phyloP scores from a whole-genome alignment of 2,797 vertebrate species.

The Chrosomus eos region DNA sequence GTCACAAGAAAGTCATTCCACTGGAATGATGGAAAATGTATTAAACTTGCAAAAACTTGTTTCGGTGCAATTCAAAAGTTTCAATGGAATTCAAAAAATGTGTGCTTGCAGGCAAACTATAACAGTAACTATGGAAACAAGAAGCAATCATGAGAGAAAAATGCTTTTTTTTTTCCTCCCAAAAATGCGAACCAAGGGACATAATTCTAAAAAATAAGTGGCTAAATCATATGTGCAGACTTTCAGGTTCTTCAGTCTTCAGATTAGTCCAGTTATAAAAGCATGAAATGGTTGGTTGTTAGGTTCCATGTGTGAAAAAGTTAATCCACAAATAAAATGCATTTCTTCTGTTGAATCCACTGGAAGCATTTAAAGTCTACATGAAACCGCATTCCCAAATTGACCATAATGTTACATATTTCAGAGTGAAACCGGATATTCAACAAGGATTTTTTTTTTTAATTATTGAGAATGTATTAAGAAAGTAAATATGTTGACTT shows the following conservation, averaged over 20 bases:
- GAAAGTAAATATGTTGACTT: not conserved
- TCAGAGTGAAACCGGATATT: not conserved
- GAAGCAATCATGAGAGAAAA: constrained; percentile 16
- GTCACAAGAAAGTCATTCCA: constrained; percentile 14
- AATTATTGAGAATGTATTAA: not conserved
- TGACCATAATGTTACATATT: not conserved
- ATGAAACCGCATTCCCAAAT: not conserved
- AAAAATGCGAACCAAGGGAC: not conserved
- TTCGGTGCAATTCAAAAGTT: constrained; percentile 9
- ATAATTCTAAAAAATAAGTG: not conserved
- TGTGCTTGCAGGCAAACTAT: not conserved
- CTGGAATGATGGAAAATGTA: constrained; percentile 10
- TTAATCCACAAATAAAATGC: not conserved
- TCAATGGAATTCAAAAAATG: constrained; percentile 3
- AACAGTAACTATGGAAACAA: constrained; percentile 20
- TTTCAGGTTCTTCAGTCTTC: not conserved
- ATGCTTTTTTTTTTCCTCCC: not conserved
- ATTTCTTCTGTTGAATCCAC: not conserved
- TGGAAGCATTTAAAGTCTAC: not conserved
- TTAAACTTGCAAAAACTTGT: constrained; percentile 3
- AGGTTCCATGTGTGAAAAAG: not conserved
- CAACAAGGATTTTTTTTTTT: not conserved
- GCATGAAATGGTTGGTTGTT: not conserved
- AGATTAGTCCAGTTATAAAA: not conserved
- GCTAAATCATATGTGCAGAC: not conserved